A percentile compares a stretch with the other conserved stretches of the same genome.
Evolutionary conservation across 1,140 invertebrate genomes (phyloP).

Genomic region (Mycetomoellerius zeteki): DNA sequence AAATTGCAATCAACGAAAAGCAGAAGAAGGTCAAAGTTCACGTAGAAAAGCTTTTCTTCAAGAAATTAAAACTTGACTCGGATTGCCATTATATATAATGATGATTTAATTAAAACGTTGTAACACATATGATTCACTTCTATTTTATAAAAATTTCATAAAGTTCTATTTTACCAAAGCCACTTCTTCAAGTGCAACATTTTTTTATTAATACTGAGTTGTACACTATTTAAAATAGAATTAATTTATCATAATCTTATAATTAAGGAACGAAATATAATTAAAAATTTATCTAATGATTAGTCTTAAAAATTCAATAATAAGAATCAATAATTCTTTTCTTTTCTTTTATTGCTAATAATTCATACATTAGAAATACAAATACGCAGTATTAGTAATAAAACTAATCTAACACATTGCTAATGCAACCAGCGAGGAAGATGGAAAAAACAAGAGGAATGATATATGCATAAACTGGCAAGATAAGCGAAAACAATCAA

Average conservation of each 20-base stretch:
- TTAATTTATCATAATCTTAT: neutral
- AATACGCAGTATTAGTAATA: constrained; percentile 59
- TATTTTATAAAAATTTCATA: too few relatives aligned
- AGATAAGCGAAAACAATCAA: constrained; percentile 10
- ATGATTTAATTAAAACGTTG: too few relatives aligned
- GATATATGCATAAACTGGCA: neutral
- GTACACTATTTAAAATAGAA: neutral
- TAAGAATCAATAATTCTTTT: neutral
- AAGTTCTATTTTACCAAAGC: too few relatives aligned
- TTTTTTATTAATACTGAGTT: neutral
- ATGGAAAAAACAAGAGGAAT: neutral
- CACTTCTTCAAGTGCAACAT: neutral
- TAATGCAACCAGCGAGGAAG: neutral
- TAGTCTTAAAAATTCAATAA: neutral
- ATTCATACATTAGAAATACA: constrained; percentile 63
- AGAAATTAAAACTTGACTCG: too few relatives aligned
- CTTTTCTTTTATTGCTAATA: constrained; percentile 61
- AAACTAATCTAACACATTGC: constrained; percentile 38
- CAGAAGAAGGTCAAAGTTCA: too few relatives aligned
- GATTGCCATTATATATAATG: too few relatives aligned
- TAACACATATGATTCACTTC: too few relatives aligned
- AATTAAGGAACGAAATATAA: constrained; percentile 3
- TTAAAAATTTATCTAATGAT: neutral
- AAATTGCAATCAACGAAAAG: too few relatives aligned
- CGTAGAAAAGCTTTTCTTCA: too few relatives aligned